These are phyloP conservation scores for Cephalopholis sonnerati DNA, from an alignment of 2,113 vertebrate species.

Conservation along the genomic window DNA sequence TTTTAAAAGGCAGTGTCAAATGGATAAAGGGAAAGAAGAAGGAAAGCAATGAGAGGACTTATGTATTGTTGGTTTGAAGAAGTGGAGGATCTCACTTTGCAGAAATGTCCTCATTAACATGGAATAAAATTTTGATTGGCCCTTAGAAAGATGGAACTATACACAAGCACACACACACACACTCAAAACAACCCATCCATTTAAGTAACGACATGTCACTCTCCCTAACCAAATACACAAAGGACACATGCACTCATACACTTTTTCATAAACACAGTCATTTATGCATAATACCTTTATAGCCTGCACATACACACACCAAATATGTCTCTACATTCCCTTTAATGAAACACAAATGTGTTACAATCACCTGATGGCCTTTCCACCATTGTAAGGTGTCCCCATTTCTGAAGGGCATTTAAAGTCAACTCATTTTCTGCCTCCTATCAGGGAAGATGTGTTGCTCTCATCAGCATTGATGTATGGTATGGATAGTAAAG, in stretches of 20 bases:
- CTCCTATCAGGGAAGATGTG: conserved; percentile 25
- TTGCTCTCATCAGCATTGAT: conserved; percentile 52
- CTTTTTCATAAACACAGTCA: not conserved
- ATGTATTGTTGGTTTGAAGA: not conserved
- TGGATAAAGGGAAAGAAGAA: too few species aligned
- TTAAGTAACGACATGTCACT: not conserved
- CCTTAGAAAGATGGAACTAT: not conserved
- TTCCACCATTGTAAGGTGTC: conserved; percentile 3
- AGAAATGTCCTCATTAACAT: not conserved
- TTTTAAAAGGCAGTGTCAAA: too few species aligned
- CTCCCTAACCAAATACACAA: not conserved
- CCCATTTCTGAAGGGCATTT: conserved; percentile 43
- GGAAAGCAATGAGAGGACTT: not conserved
- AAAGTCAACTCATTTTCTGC: conserved; percentile 37
- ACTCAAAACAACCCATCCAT: not conserved
- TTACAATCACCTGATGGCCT: conserved; percentile 13
- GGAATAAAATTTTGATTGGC: not conserved
- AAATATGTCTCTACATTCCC: too few species aligned
- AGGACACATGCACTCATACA: not conserved
- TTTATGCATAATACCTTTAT: not conserved
- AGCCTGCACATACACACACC: not conserved
- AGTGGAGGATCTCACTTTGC: not conserved
- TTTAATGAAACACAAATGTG: conserved; percentile 7
- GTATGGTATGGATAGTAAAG: conserved; percentile 32
- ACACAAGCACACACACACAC: not conserved